These are phyloP conservation scores for Taeniopygia guttata DNA, from an alignment of 2,797 vertebrate genomes.

Conservation along the genomic window DNA sequence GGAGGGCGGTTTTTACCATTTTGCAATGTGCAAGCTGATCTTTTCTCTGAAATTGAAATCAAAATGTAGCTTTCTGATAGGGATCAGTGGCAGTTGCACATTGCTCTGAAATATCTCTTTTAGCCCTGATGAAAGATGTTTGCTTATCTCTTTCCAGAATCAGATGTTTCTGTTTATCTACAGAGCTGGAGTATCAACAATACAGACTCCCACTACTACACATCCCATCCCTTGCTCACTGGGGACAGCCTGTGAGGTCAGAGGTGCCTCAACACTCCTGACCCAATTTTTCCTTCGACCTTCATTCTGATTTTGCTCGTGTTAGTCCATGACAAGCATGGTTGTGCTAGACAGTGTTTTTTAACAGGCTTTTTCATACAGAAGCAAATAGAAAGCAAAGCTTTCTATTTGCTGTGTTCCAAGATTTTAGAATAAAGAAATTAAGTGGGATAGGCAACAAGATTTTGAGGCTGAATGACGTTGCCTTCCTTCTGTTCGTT, in stretches of 20 bases:
- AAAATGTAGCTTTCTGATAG: neutral
- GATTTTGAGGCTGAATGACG: conserved; percentile 2
- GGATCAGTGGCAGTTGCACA: neutral
- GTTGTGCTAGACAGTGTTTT: neutral
- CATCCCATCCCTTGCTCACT: neutral
- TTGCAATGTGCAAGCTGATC: neutral
- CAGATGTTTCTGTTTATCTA: conserved; percentile 18
- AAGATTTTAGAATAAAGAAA: conserved; percentile 17
- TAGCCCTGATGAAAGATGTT: neutral
- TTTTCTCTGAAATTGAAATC: conserved; percentile 37
- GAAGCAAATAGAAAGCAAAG: neutral
- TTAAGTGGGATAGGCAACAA: neutral
- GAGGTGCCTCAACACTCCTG: neutral
- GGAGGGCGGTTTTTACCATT: neutral
- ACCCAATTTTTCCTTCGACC: neutral
- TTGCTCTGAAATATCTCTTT: neutral
- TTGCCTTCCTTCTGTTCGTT: conserved; percentile 29
- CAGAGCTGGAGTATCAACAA: neutral
- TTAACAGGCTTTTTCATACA: neutral
- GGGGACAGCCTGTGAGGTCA: neutral
- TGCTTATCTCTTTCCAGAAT: conserved; percentile 25
- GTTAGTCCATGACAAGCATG: neutral
- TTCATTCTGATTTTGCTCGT: neutral
- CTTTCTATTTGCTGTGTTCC: too few species aligned
- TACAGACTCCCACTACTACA: neutral